Base-by-base conservation (phyloP, 2,888 invertebrate species). In the Calameuta filiformis region DNA sequence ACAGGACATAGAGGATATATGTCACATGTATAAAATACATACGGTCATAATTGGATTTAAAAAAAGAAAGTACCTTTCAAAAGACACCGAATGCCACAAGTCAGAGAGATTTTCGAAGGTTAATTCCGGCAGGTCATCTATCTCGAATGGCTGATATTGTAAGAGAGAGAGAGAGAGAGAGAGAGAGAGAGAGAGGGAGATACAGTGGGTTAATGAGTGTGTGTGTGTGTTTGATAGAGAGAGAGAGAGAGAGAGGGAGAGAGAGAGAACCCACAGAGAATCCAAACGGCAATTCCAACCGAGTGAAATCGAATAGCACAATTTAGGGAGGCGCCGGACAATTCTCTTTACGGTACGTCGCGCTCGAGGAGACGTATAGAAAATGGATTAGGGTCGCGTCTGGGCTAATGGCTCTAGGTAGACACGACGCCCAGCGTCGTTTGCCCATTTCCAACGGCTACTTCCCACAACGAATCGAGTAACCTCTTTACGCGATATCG, bases 261-360 rank as follows among this genome's bases (percentile, higher is more conserved):
- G 40, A 33, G 4, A 79, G 71, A 77, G 75, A 73, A 35, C 3
- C 35, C 75, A 75, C 68, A 77, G 79, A 68, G 73, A 79, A 76
- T 79, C 68, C 73, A 68, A 78, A 68, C 68, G 35, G 35, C 34
- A 71, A 73, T 76, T 80, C 77, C 73, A 75, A 77, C 40, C 69
- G 73, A 77, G 79, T 77, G 34, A 75, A 76, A 79, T 77, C 75
- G 75, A 76, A 76, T 76, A 77, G 76, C 56, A 74, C 37, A 71
- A 71, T 71, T 71, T 34, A 71, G 71, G 71, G 71, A 31, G 31
- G 71, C 71, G 71, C 23, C 31, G 71, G 71, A 71, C 71, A 34
- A 34, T 34, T 34, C 34, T 71, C 71, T 31, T 71, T 71, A 31
- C 71, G 71, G 69, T 40, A 68, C 73, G 73, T 34, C 12, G 35